These are phyloP conservation scores for Hippocampus guttulatus DNA, from an alignment of 2,113 vertebrate species.

Conservation along the genomic window DNA sequence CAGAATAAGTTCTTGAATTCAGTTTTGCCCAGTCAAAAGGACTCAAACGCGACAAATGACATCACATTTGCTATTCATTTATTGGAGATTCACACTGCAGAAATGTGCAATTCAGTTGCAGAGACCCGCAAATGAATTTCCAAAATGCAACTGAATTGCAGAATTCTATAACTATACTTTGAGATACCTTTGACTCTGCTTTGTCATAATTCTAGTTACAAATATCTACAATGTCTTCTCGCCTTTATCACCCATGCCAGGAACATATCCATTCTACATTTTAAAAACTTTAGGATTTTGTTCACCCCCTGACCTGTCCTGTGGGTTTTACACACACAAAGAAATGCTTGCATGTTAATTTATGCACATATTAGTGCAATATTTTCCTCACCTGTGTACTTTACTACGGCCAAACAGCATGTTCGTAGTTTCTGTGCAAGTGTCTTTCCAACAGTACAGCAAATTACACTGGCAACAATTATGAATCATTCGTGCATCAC, in stretches of 20 bases:
- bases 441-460: background rate
- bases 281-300: background rate
- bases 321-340: background rate
- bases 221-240: background rate
- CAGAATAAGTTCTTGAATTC: no score
- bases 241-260: background rate
- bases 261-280: no score
- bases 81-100: no score
- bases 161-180: background rate
- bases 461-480: background rate
- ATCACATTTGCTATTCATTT: no score
- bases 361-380: background rate
- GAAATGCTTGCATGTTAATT: background rate
- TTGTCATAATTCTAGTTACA: background rate
- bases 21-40: no score
- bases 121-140: no score
- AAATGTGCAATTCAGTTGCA: no score
- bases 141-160: no score
- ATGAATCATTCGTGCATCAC: background rate
- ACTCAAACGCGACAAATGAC: no score
- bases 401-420: background rate
- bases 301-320: background rate
- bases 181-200: background rate
- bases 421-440: background rate
- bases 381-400: background rate